Evolutionary conservation across 1,140 invertebrate genomes (phyloP).

Genomic region (Mesaphorura yosii): DNA sequence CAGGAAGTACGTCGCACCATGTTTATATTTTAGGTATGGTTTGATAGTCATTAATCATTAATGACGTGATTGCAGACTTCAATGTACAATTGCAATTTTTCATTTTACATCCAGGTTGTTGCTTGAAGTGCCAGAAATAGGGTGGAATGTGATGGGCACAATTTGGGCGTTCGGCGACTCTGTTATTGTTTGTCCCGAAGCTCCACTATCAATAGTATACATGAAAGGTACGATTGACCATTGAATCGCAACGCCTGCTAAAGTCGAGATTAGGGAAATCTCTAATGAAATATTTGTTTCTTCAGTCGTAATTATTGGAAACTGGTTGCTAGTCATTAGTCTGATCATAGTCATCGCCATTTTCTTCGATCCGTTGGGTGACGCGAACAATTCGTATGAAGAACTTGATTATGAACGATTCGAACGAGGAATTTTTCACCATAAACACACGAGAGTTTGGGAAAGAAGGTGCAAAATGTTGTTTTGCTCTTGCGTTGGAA

Average conservation of each 20-base stretch:
- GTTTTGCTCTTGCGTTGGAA: constrained; percentile 63
- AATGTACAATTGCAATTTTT: background rate
- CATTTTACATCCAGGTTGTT: constrained; percentile 44
- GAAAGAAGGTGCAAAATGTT: constrained; percentile 49
- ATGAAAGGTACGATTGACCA: constrained; percentile 48
- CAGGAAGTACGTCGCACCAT: constrained; percentile 35
- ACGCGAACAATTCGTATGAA: constrained; percentile 41
- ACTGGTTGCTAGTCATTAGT: constrained; percentile 63
- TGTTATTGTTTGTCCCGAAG: constrained; percentile 32
- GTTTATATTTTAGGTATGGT: constrained; percentile 37
- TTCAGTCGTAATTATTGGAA: constrained; percentile 56
- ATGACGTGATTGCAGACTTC: too few species aligned
- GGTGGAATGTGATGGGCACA: constrained; percentile 64
- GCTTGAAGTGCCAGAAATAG: constrained; percentile 59
- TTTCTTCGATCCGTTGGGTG: constrained; percentile 68
- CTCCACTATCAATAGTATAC: constrained; percentile 55
- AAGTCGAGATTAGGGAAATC: background rate
- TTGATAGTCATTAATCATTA: too few species aligned
- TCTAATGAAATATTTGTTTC: constrained; percentile 23
- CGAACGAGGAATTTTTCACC: constrained; percentile 18
- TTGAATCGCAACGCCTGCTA: background rate
- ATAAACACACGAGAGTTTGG: constrained; percentile 34
- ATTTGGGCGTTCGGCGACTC: constrained; percentile 58
- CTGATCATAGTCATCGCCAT: constrained; percentile 61
- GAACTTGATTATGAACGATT: constrained; percentile 40